Evolutionary conservation across 2,888 invertebrate species (phyloP).

Genomic region (Phasia obesa): DNA sequence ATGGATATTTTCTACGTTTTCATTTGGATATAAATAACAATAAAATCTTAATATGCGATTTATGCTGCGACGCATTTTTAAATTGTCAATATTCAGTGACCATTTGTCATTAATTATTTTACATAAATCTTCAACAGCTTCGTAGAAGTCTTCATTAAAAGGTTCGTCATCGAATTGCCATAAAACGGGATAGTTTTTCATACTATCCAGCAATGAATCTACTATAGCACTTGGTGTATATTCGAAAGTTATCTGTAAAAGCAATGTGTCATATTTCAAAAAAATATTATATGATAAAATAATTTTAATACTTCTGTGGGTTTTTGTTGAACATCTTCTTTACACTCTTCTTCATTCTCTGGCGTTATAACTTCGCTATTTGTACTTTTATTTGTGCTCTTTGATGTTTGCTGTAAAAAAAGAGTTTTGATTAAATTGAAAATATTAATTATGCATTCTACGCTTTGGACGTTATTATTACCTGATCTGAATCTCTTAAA

Average conservation of each 20-base stretch:
- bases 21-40: slow-evolving; percentile 23
- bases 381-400: slow-evolving; percentile 7
- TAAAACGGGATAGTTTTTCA: slow-evolving; percentile 41
- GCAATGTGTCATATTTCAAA: neutral
- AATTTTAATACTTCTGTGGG: slow-evolving; percentile 35
- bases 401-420: slow-evolving; percentile 11
- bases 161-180: slow-evolving; percentile 47
- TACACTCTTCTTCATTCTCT: neutral
- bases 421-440: neutral
- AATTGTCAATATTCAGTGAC: slow-evolving; percentile 18
- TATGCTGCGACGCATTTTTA: slow-evolving; percentile 51
- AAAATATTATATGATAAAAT: no score
- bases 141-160: slow-evolving; percentile 21
- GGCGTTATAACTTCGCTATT: neutral
- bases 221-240: slow-evolving; percentile 31
- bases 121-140: slow-evolving; percentile 48
- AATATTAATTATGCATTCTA: neutral
- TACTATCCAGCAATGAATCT: slow-evolving; percentile 33
- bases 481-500: neutral
- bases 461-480: neutral
- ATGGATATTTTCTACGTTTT: slow-evolving; percentile 30
- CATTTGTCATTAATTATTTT: slow-evolving; percentile 34
- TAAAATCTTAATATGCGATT: slow-evolving; percentile 54
- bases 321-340: neutral
- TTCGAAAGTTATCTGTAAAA: slow-evolving; percentile 12